Evolutionary conservation across 2,113 vertebrate species (phyloP), one percentile per base, ranked within the genome.

Genomic region (Bubalus kerabau): DNA sequence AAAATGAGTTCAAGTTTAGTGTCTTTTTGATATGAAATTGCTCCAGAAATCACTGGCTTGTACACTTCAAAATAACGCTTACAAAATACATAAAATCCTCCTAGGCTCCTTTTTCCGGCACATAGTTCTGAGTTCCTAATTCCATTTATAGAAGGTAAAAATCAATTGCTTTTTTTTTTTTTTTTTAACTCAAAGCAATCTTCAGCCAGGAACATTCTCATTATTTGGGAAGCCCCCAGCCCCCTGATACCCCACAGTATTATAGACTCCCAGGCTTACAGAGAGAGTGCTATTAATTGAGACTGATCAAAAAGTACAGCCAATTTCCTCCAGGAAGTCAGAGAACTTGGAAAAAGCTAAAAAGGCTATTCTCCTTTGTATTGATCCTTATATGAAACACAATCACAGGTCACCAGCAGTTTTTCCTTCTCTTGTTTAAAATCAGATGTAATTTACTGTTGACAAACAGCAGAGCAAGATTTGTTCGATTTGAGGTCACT

Each of bases 401-500:
- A 97, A 90, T 97, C 82, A 92, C 90, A 96, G 87, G 76, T 94
- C 62, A 3, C 94, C 91, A 94, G 92, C 59, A 97, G 54, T 92
- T 98, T 98, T 97, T 67, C 80, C 90, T 98, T 97, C 90, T 76
- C 95, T 95, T 96, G 90, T 97, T 97, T 96, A 98, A 98, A 96
- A 82, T 97, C 85, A 91, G 87, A 94, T 86, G 52, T 96, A 97
- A 98, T 98, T 98, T 98, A 59, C 97, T 98, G 89, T 98, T 98
- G 96, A 97, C 97, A 97, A 98, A 97, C 96, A 98, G 91, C 46
- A 67, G 56, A 80, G 84, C 60, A 71, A 59, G 91, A 64, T 64
- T 40, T 64, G 90, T 97, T 98, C 14, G 5, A 90, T 98, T 85
- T 48, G 90, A 28, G 32, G 80, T 94, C 87, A 91, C 59, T 95